Evolutionary conservation across 1,140 invertebrate species (phyloP), one percentile per base, ranked within the genome.

Genomic region (Drosophila pseudoananassae): DNA sequence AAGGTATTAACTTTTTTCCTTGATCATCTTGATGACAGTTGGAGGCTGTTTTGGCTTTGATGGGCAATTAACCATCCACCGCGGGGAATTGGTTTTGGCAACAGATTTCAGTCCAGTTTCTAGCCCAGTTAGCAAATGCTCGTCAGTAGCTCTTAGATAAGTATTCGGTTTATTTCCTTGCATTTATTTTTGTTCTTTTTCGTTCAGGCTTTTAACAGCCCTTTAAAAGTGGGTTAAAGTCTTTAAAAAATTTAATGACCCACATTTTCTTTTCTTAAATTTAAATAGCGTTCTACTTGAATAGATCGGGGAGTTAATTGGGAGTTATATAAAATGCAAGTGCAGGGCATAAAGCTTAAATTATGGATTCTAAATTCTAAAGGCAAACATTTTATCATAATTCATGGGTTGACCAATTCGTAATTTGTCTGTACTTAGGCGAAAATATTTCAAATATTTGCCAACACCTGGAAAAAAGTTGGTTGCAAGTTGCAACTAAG

Each of bases 31-130:
- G 29, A 59, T 59, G 29, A 65, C 45, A 63, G 45, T 40, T 63
- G 15, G 49, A 40, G 23, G 58, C 59, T 59, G 47, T 51, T 49
- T 72, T n/a, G 20, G n/a, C n/a, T 43, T 54, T 20, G 33, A 33
- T 73, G 61, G 72, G 76, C 71, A 82, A 82, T 88, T 76, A 88
- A 78, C 82, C 74, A 71, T 73, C 75, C 52, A 55, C 75, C 78
- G 83, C 20, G 1, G 15, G 17, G 8, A 25, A 49, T 54, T 54
- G 54, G 25, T 25, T 71, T 69, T 69, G 65, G 57, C 53, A 63
- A 40, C 58, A 64, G 59, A 31, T 61, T 20, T 20, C 20, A 20
- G 20, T 20, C 20, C 20, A 20, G 20, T 3, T 20, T 58, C 9
- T 14, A 40, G 45, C n/a, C 43, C 57, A 60, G 56, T 65, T n/a